phyloP scores from a whole-genome alignment of 2,797 vertebrate genomes.

The Fringilla coelebs region DNA sequence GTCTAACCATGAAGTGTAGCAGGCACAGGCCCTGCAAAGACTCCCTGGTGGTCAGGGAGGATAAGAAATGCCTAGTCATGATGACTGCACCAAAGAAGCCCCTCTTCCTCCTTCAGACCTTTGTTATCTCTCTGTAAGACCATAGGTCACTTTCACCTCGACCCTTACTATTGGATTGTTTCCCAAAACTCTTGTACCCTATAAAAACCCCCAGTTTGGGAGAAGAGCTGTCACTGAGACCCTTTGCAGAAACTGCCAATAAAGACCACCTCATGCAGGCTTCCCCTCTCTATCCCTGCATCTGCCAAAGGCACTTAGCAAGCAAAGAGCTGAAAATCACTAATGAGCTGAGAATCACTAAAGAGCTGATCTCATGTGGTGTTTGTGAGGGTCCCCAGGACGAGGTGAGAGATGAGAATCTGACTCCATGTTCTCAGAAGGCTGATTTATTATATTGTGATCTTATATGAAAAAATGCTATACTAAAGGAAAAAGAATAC shows the following conservation, averaged over 20 bases:
- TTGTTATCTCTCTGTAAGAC: background rate
- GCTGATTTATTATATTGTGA: too few species aligned
- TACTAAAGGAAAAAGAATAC: too few species aligned
- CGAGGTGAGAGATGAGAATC: too few species aligned
- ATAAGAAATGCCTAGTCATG: background rate
- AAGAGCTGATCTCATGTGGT: background rate
- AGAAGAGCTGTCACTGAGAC: background rate
- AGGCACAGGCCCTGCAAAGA: background rate
- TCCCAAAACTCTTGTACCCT: background rate
- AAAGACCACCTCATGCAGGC: background rate
- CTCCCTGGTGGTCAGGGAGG: background rate
- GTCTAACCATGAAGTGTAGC: background rate
- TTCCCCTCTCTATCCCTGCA: background rate
- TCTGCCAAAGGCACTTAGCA: background rate
- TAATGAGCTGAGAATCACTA: background rate
- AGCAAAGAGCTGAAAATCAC: background rate
- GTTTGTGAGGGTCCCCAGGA: too few species aligned
- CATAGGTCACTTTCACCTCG: background rate
- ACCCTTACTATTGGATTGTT: background rate
- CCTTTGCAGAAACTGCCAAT: background rate
- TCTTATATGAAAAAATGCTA: too few species aligned
- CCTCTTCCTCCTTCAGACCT: background rate
- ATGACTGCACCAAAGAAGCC: background rate
- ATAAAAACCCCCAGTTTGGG: background rate
- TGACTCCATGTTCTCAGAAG: too few species aligned